A percentile compares a stretch with the other conserved stretches of the same genome.
Evolutionary conservation across 2,888 invertebrate genomes (phyloP).

Genomic region (Arrhopalites spinosus): DNA sequence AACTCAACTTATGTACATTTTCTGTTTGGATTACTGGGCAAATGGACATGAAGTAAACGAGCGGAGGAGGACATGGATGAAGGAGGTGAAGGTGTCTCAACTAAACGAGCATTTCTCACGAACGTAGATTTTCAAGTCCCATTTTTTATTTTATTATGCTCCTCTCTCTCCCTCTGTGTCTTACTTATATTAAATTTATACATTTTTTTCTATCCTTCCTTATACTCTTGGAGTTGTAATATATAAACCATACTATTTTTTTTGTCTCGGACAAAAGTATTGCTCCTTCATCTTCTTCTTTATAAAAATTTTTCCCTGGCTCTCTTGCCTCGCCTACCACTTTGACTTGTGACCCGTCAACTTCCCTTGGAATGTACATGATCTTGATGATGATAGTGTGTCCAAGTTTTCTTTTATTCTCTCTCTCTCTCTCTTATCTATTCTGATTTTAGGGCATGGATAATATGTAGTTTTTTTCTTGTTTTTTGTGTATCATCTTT

Average conservation of each 20-base stretch:
- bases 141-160: constrained; percentile 24
- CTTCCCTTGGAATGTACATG: neutral
- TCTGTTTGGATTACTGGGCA: neutral
- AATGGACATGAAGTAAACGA: constrained; percentile 4
- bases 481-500: neutral
- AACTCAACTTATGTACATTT: neutral
- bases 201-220: too few species aligned
- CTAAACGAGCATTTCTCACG: constrained; percentile 43
- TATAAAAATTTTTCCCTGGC: too few species aligned
- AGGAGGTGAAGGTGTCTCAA: constrained; percentile 38
- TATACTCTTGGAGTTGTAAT: too few species aligned
- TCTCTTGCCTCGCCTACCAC: neutral
- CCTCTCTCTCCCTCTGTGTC: neutral
- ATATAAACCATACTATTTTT: too few species aligned
- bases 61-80: constrained; percentile 20
- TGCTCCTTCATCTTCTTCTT: too few species aligned
- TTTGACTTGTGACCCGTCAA: constrained; percentile 17
- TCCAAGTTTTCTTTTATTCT: neutral
- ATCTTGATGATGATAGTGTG: constrained; percentile 11
- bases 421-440: neutral
- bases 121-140: constrained; percentile 24
- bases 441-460: neutral
- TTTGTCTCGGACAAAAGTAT: neutral
- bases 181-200: neutral
- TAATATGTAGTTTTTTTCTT: neutral